Evolutionary conservation across 1,140 invertebrate genomes (phyloP), one percentile per base, ranked within the genome.

Genomic region (Battus philenor): DNA sequence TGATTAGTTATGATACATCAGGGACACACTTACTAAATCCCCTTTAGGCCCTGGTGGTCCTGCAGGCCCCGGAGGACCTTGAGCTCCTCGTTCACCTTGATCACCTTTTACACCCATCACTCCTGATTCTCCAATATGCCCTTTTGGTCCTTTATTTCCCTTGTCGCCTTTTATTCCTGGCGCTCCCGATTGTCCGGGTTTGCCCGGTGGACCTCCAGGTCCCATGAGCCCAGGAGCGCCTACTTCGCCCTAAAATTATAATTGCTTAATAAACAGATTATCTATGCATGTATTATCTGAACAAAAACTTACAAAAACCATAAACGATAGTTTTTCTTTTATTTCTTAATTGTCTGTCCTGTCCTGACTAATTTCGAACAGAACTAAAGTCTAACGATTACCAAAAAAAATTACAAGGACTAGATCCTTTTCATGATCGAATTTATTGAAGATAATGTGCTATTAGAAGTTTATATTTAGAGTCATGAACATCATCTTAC

Each of bases 101-200:
- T 92, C 90, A 1, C 93, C 93, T 69, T 93, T 93, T 0, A 89
- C 52, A 8, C 93, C 93, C 44, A 88, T 70, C 1, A 86, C 60
- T 2, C 93, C 93, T 4, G 92, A 86, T 53, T 92, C 89, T 12
- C 93, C 93, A 27, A 91, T 86, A 69, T 93, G 93, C 1, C 93
- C 93, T 78, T 93, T 93, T 1, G 86, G 83, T 6, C 93, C 93
- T 65, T 90, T 70, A 52, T 89, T 85, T 5, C 93, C 93, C 54
- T 91, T 84, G 41, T 93, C 91, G 2, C 93, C 93, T 77, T 92
- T 93, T 2, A 85, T 73, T 4, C 91, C 93, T 54, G 87, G 89
- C 1, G 89, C 85, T 4, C 93, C 93, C 3, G 75, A 34, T 17
- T 89, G 86, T 5, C 93, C 93, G 17, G 80, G 65, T 56, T 88